phyloP scores from a whole-genome alignment of 1,140 invertebrate genomes.

The Drosophila yakuba region DNA sequence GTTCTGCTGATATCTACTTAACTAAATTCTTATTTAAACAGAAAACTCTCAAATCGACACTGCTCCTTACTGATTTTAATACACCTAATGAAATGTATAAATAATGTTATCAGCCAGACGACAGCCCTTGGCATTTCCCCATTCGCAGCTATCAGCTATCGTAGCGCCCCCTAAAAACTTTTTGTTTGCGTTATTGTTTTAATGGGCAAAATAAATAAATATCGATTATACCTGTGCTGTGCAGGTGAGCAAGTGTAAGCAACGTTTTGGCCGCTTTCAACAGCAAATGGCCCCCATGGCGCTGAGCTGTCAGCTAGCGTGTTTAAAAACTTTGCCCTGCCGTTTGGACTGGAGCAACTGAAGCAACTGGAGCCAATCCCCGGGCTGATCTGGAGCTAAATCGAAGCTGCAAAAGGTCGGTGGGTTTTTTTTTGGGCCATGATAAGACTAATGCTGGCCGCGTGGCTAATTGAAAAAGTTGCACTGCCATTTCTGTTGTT shows the following conservation, averaged over 20 bases:
- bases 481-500: constrained; percentile 58
- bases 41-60: too few species aligned
- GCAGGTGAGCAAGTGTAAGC: constrained; percentile 43
- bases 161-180: constrained; percentile 12
- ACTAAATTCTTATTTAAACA: too few species aligned
- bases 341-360: constrained; percentile 15
- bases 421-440: constrained; percentile 7
- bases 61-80: constrained; percentile 16
- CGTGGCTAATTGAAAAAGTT: constrained; percentile 74
- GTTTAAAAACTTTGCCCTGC: constrained; percentile 61
- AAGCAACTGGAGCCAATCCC: constrained; percentile 16
- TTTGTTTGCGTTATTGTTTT: constrained; percentile 51
- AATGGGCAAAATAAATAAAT: constrained; percentile 75
- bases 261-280: constrained; percentile 54
- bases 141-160: constrained; percentile 6
- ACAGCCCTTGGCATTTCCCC: constrained; percentile 11
- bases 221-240: constrained; percentile 58
- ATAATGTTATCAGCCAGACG: constrained; percentile 12
- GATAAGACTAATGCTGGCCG: constrained; percentile 66
- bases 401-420: constrained; percentile 1
- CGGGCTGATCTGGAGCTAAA: constrained; percentile 40
- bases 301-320: constrained; percentile 66
- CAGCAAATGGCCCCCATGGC: constrained; percentile 54
- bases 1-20: too few species aligned
- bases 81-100: constrained; percentile 17